Conservation (phyloP, 2,113 vertebrate species). For the Nansenia antarctica region DNA sequence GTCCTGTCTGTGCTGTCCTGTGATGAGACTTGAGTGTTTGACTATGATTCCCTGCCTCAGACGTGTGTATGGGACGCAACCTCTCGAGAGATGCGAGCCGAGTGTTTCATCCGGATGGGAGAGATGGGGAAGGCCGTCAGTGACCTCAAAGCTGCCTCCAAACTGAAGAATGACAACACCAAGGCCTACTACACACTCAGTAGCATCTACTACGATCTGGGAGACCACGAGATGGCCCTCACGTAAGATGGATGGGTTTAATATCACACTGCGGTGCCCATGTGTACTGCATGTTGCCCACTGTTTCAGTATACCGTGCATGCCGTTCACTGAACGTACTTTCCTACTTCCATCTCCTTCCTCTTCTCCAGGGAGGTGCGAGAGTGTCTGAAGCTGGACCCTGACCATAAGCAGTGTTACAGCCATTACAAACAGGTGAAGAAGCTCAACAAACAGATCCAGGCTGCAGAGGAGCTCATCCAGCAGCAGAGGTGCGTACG, state of each 20-base stretch:
- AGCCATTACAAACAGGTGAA: slow-evolving; percentile 97
- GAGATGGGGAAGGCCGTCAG: slow-evolving; percentile 92
- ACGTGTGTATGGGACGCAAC: slow-evolving; percentile 93
- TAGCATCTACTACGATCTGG: slow-evolving; percentile 92
- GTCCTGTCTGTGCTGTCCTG: neutral
- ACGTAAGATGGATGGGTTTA: slow-evolving; percentile 74
- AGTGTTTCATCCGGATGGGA: slow-evolving; percentile 90
- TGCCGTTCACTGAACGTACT: neutral
- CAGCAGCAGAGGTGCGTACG: slow-evolving; percentile 84
- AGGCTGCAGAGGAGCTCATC: slow-evolving; percentile 89
- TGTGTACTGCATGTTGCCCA: neutral
- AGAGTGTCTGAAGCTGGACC: slow-evolving; percentile 96
- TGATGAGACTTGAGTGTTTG: slow-evolving; percentile 1
- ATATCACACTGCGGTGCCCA: neutral
- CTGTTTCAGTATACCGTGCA: no score
- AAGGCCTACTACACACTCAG: slow-evolving; percentile 95
- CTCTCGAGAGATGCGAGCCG: slow-evolving; percentile 90
- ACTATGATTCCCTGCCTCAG: slow-evolving; percentile 73
- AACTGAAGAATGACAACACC: slow-evolving; percentile 95
- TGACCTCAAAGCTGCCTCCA: slow-evolving; percentile 94
- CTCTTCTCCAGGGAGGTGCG: slow-evolving; percentile 85
- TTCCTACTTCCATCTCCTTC: neutral
- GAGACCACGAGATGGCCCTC: slow-evolving; percentile 94
- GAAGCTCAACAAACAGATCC: slow-evolving; percentile 94
- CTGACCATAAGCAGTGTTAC: slow-evolving; percentile 95